Evolutionary conservation across 23 tunicate species (phyloP).

Genomic region (Botrylloides violaceus): DNA sequence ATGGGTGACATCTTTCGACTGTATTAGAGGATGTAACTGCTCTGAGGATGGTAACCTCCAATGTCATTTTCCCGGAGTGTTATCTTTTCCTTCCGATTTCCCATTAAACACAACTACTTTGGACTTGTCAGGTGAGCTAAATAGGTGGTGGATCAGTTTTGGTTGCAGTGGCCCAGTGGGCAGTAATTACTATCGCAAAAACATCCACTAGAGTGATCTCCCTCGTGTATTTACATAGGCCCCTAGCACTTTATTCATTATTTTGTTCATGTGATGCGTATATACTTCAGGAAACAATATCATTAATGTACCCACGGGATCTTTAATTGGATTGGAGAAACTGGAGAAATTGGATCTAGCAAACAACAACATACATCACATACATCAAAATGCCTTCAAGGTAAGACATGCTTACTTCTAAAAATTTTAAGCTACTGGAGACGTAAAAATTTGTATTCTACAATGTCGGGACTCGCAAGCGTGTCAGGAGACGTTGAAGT

Average conservation of each 20-base stretch:
- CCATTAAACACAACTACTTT: constrained; percentile 24
- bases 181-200: no score
- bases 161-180: no score
- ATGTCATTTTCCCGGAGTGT: background rate
- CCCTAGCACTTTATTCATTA: no score
- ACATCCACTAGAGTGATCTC: no score
- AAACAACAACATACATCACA: constrained; percentile 61
- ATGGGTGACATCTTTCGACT: background rate
- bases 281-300: constrained; percentile 67
- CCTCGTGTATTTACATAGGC: no score
- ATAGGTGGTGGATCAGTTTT: no score
- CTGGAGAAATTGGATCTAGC: constrained; percentile 49
- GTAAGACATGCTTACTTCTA: no score
- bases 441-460: no score
- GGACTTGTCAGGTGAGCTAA: constrained; percentile 34
- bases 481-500: no score
- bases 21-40: background rate
- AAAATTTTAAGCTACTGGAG: no score
- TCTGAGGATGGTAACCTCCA: background rate
- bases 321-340: constrained; percentile 20
- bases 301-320: constrained; percentile 33
- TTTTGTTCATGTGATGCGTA: no score
- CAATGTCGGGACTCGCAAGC: no score
- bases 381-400: constrained; percentile 55
- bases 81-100: background rate